phyloP scores from a whole-genome alignment of 1,140 invertebrate species.

The Rhyzopertha dominica region DNA sequence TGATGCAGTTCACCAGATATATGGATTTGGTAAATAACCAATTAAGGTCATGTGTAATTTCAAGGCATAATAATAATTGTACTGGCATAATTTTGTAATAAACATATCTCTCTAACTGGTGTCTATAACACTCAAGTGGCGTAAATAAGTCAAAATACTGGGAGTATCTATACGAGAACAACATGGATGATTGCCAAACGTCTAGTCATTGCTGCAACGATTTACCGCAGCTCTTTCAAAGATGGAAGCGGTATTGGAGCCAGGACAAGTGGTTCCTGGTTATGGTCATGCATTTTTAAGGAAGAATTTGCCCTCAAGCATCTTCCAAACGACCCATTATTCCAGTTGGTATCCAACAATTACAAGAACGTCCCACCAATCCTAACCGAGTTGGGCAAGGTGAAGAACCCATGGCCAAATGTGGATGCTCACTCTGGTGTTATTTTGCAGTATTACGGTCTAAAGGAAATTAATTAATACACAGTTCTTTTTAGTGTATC shows the following conservation, averaged over 20 bases:
- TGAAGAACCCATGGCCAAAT: slow-evolving; percentile 99
- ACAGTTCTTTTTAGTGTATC: slow-evolving; percentile 97
- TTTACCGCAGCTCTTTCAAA: slow-evolving; percentile 86
- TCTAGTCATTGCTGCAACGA: slow-evolving; percentile 90
- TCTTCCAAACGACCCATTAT: slow-evolving; percentile 83
- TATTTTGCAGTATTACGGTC: slow-evolving; percentile 56
- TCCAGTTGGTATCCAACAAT: slow-evolving; percentile 76
- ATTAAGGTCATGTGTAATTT: no score
- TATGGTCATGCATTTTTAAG: slow-evolving; percentile 96
- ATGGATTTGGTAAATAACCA: no score
- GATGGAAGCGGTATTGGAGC: slow-evolving; percentile 82
- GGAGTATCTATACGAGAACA: slow-evolving; percentile 89
- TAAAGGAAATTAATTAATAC: slow-evolving; percentile 99
- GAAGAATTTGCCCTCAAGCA: slow-evolving; percentile 94
- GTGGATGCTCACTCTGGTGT: slow-evolving; percentile 97
- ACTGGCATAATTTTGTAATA: no score
- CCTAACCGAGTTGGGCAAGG: slow-evolving; percentile 90
- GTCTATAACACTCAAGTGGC: slow-evolving; percentile 68
- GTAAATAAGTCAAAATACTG: slow-evolving; percentile 84
- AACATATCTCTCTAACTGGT: no score
- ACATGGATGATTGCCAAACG: slow-evolving; percentile 97
- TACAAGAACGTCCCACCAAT: slow-evolving; percentile 94
- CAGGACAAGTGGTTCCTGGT: slow-evolving; percentile 80
- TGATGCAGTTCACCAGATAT: no score
- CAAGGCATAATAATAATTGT: no score